These are phyloP conservation scores for Orientallactaga bullata DNA, from an alignment of 2,113 vertebrate genomes.

Conservation along the genomic window DNA sequence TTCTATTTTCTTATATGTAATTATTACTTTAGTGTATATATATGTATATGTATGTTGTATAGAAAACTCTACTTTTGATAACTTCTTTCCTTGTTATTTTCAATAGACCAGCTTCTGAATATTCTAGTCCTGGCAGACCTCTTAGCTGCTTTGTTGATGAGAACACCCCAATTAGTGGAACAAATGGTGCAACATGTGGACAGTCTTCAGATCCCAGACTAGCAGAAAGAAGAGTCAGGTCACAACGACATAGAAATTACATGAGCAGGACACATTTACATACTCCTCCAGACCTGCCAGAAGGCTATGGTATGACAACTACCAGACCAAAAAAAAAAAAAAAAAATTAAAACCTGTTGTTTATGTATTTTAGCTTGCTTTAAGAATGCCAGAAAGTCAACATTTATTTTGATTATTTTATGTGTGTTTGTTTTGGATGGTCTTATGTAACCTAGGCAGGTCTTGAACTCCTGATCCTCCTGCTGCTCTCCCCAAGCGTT, in stretches of 20 bases:
- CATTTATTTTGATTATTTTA: not conserved
- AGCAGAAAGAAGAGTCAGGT: conserved; percentile 94
- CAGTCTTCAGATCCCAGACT: conserved; percentile 91
- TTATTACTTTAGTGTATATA: conserved; percentile 25
- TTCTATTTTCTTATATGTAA: not conserved
- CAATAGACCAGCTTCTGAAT: conserved; percentile 94
- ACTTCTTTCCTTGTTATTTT: conserved; percentile 51
- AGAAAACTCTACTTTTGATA: conserved; percentile 39
- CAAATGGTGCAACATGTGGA: conserved; percentile 94
- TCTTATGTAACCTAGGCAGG: not conserved
- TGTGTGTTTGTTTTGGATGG: too few species aligned
- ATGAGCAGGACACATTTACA: conserved; percentile 98
- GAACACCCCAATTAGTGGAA: conserved; percentile 94
- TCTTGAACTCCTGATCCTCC: not conserved
- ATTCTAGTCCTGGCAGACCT: conserved; percentile 96
- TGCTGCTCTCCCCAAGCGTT: not conserved
- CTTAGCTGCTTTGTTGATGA: conserved; percentile 97
- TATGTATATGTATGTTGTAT: conserved; percentile 2
- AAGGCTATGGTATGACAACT: conserved; percentile 94
- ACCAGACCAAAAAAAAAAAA: not conserved
- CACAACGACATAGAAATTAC: conserved; percentile 97
- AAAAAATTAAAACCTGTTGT: not conserved
- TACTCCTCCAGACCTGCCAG: conserved; percentile 95
- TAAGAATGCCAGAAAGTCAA: conserved; percentile 40
- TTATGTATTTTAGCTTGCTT: conserved; percentile 55